Conservation (phyloP, 2,888 invertebrate genomes). For the Chaetogeoica ovagalla region DNA sequence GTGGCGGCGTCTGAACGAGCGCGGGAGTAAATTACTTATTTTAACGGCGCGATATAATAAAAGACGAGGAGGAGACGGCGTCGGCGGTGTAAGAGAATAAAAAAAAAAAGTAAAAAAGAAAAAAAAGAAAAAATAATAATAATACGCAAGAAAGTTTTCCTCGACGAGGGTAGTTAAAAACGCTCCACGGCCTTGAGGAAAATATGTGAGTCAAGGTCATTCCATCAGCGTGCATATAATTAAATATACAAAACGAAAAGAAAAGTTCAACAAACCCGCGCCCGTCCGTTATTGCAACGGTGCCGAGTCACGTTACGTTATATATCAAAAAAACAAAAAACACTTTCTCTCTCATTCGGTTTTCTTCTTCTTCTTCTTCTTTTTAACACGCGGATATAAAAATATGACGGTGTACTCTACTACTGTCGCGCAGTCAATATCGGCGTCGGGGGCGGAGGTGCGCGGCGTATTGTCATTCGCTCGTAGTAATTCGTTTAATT, state of each 20-base stretch:
- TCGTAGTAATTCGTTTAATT: too few relatives aligned
- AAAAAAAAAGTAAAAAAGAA: slow-evolving; percentile 9
- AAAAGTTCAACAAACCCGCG: slow-evolving; percentile 48
- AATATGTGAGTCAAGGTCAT: slow-evolving; percentile 50
- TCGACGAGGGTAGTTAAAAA: slow-evolving; percentile 48
- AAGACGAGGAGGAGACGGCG: slow-evolving; percentile 3
- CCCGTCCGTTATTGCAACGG: too few relatives aligned
- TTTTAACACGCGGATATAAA: too few relatives aligned
- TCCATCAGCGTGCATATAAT: not conserved
- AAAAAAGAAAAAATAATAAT: too few relatives aligned
- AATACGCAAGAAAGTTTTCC: slow-evolving; percentile 36
- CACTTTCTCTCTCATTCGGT: too few relatives aligned
- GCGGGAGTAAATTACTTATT: slow-evolving; percentile 46
- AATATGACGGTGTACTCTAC: too few relatives aligned
- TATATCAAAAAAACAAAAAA: too few relatives aligned
- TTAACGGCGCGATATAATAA: slow-evolving; percentile 48
- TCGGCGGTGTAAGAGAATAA: slow-evolving; percentile 22
- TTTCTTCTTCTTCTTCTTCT: too few relatives aligned
- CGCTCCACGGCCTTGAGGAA: slow-evolving; percentile 46
- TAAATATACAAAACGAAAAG: slow-evolving; percentile 37
- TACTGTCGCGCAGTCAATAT: too few relatives aligned
- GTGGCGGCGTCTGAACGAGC: slow-evolving; percentile 5
- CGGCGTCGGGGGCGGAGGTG: too few relatives aligned
- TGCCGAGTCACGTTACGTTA: too few relatives aligned
- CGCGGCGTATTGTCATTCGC: too few relatives aligned